Conservation (phyloP, 2,888 invertebrate species). For the Baccha elongata region DNA sequence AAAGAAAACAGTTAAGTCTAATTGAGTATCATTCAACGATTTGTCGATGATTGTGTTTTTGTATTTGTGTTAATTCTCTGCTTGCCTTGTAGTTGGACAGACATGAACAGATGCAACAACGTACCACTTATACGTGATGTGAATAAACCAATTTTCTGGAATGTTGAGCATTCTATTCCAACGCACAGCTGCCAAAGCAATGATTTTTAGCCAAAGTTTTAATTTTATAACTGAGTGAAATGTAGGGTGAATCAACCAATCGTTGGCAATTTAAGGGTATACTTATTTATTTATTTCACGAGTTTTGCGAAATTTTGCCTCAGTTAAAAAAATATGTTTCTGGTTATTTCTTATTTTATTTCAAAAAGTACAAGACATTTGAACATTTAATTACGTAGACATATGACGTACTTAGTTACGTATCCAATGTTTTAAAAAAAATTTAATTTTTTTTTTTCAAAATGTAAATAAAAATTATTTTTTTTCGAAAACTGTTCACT, state of each 20-base stretch:
- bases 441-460: too few species aligned
- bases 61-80: neutral
- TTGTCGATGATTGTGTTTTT: constrained; percentile 17
- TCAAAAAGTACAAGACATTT: neutral
- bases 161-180: constrained; percentile 37
- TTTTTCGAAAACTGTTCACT: too few species aligned
- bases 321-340: too few species aligned
- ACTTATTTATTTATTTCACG: too few species aligned
- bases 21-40: constrained; percentile 49
- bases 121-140: constrained; percentile 27
- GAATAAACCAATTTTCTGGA: constrained; percentile 49
- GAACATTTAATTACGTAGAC: too few species aligned
- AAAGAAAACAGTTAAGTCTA: constrained; percentile 43
- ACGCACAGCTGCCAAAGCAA: constrained; percentile 59
- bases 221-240: constrained; percentile 4
- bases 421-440: too few species aligned
- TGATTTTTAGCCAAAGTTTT: constrained; percentile 9
- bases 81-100: constrained; percentile 4
- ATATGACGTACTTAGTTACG: too few species aligned
- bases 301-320: too few species aligned
- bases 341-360: too few species aligned
- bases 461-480: too few species aligned
- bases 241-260: too few species aligned
- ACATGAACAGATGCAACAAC: constrained; percentile 23
- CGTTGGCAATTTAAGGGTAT: too few species aligned